A percentile compares a stretch with the other conserved stretches of the same genome.
These are phyloP conservation scores for Zaprionus capensis DNA, from an alignment of 1,140 invertebrate genomes.

Conservation along the genomic window DNA sequence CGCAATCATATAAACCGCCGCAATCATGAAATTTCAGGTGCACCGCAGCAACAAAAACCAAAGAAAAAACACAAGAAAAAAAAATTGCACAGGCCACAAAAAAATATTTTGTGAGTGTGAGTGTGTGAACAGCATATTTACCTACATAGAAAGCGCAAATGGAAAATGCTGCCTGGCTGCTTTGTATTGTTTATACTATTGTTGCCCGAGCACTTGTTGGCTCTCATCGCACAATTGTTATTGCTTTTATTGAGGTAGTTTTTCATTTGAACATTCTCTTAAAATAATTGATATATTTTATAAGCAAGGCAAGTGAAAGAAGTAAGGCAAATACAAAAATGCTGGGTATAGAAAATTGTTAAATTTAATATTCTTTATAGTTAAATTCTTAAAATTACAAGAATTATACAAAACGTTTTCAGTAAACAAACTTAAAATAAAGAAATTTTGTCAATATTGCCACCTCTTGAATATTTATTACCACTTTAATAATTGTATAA, in stretches of 20 bases:
- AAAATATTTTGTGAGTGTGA: not conserved
- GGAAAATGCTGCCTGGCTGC: slow-evolving; percentile 51
- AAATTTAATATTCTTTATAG: too few relatives aligned
- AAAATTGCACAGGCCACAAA: slow-evolving; percentile 25
- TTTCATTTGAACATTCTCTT: slow-evolving; percentile 11
- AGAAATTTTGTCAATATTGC: not conserved
- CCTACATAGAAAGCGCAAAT: slow-evolving; percentile 37
- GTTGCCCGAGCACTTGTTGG: slow-evolving; percentile 14
- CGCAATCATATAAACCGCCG: slow-evolving; percentile 43
- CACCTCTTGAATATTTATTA: not conserved
- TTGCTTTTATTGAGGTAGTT: slow-evolving; percentile 18
- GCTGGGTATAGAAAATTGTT: not conserved
- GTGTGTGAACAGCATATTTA: slow-evolving; percentile 44
- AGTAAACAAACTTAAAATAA: too few relatives aligned
- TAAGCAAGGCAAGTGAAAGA: not conserved
- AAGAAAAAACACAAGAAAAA: slow-evolving; percentile 22
- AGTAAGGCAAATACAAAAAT: not conserved
- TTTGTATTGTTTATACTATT: slow-evolving; percentile 27
- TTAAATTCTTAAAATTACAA: not conserved
- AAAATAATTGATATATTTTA: slow-evolving; percentile 39
- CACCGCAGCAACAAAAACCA: slow-evolving; percentile 33
- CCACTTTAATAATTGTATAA: not conserved
- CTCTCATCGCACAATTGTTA: slow-evolving; percentile 14
- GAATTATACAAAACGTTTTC: not conserved
- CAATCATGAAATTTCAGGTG: slow-evolving; percentile 71